These are phyloP conservation scores for Chrysopa pallens DNA, from an alignment of 1,140 invertebrate species.

Conservation along the genomic window DNA sequence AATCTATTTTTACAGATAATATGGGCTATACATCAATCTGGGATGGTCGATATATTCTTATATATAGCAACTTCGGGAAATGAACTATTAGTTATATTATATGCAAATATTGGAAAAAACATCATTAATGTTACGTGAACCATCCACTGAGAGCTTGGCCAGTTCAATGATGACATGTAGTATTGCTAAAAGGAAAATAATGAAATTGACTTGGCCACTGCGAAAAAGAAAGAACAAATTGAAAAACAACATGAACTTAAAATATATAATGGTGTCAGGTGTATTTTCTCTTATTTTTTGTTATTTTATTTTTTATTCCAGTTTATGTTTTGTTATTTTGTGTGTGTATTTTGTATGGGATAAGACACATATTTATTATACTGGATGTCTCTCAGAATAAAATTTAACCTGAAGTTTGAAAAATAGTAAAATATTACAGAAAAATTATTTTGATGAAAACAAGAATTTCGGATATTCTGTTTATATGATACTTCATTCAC, in stretches of 20 bases:
- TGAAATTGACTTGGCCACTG: conserved; percentile 52
- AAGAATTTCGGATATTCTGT: too few relatives aligned
- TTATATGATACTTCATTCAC: too few relatives aligned
- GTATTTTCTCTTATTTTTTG: too few relatives aligned
- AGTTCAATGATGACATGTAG: conserved; percentile 55
- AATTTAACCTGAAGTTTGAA: too few relatives aligned
- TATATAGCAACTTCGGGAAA: conserved; percentile 67
- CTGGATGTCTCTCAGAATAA: too few relatives aligned
- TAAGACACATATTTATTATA: too few relatives aligned
- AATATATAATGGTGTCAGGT: conserved; percentile 43
- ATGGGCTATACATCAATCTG: conserved; percentile 70
- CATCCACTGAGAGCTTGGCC: conserved; percentile 65
- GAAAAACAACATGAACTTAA: conserved; percentile 40
- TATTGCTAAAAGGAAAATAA: conserved; percentile 60
- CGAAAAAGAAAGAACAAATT: conserved; percentile 42
- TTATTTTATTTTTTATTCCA: conserved; percentile 14
- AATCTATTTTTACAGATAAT: too few relatives aligned
- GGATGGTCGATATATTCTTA: conserved; percentile 70
- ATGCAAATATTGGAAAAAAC: conserved; percentile 82
- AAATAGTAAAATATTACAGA: too few relatives aligned
- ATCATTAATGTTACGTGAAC: conserved; percentile 62
- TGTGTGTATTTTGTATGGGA: conserved; percentile 1
- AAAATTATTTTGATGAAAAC: too few relatives aligned
- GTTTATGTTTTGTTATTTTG: conserved; percentile 2
- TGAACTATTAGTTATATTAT: conserved; percentile 76